Evolutionary conservation across 2,113 vertebrate species (phyloP).

Genomic region (Protomyctophum bolini): DNA sequence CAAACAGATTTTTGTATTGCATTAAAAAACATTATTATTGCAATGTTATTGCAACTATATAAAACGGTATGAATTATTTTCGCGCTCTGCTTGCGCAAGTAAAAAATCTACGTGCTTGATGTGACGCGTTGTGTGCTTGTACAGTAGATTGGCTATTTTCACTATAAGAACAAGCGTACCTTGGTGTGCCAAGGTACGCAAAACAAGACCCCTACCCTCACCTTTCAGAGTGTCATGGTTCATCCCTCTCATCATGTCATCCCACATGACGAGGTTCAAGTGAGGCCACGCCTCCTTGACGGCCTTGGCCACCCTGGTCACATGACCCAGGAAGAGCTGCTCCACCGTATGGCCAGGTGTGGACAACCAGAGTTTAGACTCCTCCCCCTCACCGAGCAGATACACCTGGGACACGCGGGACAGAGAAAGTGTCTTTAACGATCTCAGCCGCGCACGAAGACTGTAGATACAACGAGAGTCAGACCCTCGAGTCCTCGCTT

Average conservation of each 20-base stretch:
- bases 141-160: too few relatives aligned
- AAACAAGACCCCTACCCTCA: constrained; percentile 38
- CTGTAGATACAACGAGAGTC: neutral
- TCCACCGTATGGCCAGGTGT: constrained; percentile 73
- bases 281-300: constrained; percentile 76
- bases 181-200: too few relatives aligned
- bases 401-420: constrained; percentile 82
- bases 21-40: too few relatives aligned
- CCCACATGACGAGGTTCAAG: constrained; percentile 88
- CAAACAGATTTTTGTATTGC: too few relatives aligned
- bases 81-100: too few relatives aligned
- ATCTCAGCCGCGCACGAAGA: too few relatives aligned
- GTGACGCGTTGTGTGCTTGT: too few relatives aligned
- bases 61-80: too few relatives aligned
- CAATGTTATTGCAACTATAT: too few relatives aligned
- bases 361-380: constrained; percentile 86
- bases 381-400: constrained; percentile 88
- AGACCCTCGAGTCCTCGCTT: too few relatives aligned
- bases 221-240: constrained; percentile 83
- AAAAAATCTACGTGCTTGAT: too few relatives aligned
- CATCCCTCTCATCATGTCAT: constrained; percentile 92
- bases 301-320: constrained; percentile 82
- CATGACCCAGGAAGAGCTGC: constrained; percentile 86
- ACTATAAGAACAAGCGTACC: too few relatives aligned
- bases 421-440: neutral